Conservation (phyloP, 2,113 vertebrate species). For the Alouatta palliata region DNA sequence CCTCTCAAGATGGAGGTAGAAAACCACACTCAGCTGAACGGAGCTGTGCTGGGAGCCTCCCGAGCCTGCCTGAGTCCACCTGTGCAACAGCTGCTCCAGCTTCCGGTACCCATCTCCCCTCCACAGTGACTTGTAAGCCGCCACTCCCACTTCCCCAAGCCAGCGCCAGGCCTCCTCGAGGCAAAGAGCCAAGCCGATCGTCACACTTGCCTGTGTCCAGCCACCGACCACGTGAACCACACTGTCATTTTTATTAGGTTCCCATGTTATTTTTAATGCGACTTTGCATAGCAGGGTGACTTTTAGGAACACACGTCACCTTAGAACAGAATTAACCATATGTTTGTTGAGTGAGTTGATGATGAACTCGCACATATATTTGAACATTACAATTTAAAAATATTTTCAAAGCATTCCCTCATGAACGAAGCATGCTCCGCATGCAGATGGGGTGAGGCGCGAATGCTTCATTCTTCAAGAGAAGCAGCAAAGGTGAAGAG, state of each 20-base stretch:
- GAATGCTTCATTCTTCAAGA: fast-evolving
- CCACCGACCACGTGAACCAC: fast-evolving
- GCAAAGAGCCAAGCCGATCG: fast-evolving
- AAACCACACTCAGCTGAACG: fast-evolving
- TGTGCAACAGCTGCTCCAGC: neutral
- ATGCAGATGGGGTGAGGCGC: fast-evolving
- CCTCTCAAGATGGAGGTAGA: fast-evolving
- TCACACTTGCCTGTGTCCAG: fast-evolving
- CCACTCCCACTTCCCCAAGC: neutral
- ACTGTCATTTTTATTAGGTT: fast-evolving
- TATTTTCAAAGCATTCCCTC: neutral
- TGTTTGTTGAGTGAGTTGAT: neutral
- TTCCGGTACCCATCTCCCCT: neutral
- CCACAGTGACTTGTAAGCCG: neutral
- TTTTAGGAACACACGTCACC: neutral
- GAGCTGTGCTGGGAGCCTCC: too few relatives aligned
- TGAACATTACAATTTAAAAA: neutral
- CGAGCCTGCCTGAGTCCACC: neutral
- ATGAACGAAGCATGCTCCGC: fast-evolving
- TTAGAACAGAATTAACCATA: neutral
- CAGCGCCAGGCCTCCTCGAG: too few relatives aligned
- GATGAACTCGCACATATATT: fast-evolving
- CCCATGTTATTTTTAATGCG: fast-evolving
- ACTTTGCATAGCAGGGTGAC: fast-evolving
- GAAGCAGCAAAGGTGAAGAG: fast-evolving